Evolutionary conservation across 2,113 vertebrate species (phyloP).

Genomic region (Albula glossodonta): DNA sequence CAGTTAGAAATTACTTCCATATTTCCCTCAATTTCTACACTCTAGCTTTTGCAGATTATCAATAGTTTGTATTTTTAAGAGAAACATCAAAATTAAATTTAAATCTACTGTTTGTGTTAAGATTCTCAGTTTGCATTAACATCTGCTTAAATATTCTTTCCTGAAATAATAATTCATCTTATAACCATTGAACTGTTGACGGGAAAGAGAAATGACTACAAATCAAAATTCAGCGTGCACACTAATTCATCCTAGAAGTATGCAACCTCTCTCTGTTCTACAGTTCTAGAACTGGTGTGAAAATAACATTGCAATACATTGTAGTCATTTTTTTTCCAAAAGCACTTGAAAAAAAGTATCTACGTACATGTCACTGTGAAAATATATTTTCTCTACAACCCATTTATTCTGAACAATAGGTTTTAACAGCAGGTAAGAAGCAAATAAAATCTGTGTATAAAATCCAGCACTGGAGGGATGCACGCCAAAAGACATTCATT

Average conservation of each 20-base stretch:
- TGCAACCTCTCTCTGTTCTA: background rate
- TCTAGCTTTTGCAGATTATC: background rate
- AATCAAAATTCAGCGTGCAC: background rate
- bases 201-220: too few relatives aligned
- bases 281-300: background rate
- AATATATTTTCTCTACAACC: conserved; percentile 26
- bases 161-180: too few relatives aligned
- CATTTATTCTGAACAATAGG: conserved; percentile 26
- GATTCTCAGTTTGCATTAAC: background rate
- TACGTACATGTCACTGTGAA: conserved; percentile 10
- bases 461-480: conserved; percentile 10
- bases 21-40: background rate
- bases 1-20: background rate
- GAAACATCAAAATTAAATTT: background rate
- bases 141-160: too few relatives aligned
- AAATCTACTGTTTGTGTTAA: background rate
- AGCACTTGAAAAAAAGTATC: background rate
- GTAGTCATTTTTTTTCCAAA: background rate
- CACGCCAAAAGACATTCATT: conserved; percentile 19
- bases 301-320: background rate
- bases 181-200: background rate
- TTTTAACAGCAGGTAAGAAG: conserved; percentile 12
- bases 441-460: conserved; percentile 5
- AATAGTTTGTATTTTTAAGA: background rate
- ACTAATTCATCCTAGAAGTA: background rate